These are phyloP conservation scores for Procavia capensis DNA, from an alignment of 2,113 vertebrate species.

Conservation along the genomic window DNA sequence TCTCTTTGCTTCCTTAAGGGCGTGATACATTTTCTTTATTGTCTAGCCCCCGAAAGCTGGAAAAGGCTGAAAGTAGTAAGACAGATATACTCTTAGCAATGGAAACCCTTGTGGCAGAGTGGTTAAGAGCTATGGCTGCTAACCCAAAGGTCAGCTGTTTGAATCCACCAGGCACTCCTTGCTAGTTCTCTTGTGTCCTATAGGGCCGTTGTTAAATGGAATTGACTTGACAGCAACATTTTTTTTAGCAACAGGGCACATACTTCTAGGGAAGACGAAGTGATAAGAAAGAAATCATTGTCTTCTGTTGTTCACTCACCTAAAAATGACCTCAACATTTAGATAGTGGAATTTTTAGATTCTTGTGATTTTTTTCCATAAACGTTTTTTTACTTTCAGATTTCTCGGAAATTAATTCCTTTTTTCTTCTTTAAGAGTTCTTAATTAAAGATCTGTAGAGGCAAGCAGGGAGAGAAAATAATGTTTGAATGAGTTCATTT, in stretches of 20 bases:
- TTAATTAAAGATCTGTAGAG: neutral
- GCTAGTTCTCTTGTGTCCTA: too few relatives aligned
- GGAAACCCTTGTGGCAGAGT: too few relatives aligned
- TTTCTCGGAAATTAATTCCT: neutral
- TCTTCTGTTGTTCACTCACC: neutral
- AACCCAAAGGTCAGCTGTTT: too few relatives aligned
- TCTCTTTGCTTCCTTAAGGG: neutral
- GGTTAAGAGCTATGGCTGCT: too few relatives aligned
- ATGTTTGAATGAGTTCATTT: slow-evolving; percentile 28
- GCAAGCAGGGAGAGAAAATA: neutral
- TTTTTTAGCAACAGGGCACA: neutral
- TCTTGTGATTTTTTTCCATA: neutral
- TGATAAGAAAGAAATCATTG: neutral
- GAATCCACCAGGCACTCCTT: too few relatives aligned
- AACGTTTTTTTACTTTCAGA: neutral
- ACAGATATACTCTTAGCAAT: neutral
- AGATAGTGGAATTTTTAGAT: neutral
- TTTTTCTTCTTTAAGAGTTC: neutral
- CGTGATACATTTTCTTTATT: neutral
- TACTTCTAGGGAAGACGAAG: neutral
- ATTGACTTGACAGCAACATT: too few relatives aligned
- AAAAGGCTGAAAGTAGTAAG: slow-evolving; percentile 6
- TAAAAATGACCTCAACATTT: slow-evolving; percentile 8
- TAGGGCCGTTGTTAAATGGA: too few relatives aligned
- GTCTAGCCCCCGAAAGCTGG: neutral